Base-by-base conservation (phyloP, 2,888 invertebrate genomes). In the Trissonchulus latispiculum region DNA sequence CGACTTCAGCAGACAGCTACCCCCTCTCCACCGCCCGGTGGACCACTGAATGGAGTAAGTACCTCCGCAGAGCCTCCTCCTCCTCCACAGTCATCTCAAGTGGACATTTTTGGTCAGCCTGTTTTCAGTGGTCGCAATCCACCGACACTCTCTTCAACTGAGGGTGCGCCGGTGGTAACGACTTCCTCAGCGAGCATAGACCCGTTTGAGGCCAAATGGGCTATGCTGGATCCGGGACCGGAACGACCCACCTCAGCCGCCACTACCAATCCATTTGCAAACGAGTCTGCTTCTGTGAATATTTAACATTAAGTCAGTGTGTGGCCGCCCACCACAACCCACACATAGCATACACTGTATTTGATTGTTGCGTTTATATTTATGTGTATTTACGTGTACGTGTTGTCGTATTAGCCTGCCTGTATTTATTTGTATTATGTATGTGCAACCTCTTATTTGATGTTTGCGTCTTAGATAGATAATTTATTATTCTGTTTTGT, bases 151-250 rank as follows among this genome's bases (percentile, higher is more conserved):
- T 23, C 3, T 31, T 15, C 68, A 18, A 28, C 15, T 15, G 23
- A 2, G 18, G 18, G 33, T 2, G 29, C 68, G n/a, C 28, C 68
- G 33, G 78, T 85, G 75, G 85, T 86, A 59, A 84, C 86, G 48
- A 84, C 84, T 0, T 86, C 86, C 80, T 85, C 86, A 59, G 84
- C 86, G 48, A 84, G 84, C 0, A 86, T 86, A 80, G 72, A 73
- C 18, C 32, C 28, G 59, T 73, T 69, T 36, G 75, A 37, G 36
- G 31, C 37, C 66, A 70, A 61, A 33, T 70, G 59, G 61, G 31
- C 61, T n/a, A 23, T 31, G 70, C 71, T 67, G 67, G 66, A 37
- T 33, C 28, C 1, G 61, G 8, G 8, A 8, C 48, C 48, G 48
- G 8, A 15, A 8, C 8, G 48, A 8, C 8, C 8, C 23, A 8